Evolutionary conservation across 2,888 invertebrate species (phyloP), one percentile per base, ranked within the genome.

Genomic region (Aromia moschata): DNA sequence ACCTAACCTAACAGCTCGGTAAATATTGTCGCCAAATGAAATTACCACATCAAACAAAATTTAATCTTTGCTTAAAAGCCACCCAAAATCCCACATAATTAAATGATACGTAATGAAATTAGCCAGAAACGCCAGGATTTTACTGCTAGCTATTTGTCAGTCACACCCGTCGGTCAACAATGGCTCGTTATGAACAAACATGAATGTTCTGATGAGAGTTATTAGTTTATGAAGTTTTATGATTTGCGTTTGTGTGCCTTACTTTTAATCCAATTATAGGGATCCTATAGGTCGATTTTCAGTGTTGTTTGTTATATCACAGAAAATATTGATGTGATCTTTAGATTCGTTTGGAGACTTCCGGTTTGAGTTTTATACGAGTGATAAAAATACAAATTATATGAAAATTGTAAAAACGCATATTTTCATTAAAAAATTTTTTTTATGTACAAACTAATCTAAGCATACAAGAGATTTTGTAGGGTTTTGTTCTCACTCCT

Each of bases 101-200:
- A 63, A 66, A 60, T 47, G 65, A 31, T 51, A 57, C 58, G 58
- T 66, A 66, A 66, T 61, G 61, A 62, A 63, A 66, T 66, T 66
- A 66, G 56, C 54, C 56, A 49, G 49, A 31, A 58, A 58, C 49
- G 64, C 56, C 54, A 44, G 56, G 53, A 62, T 53, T 56, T 52
- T 53, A 38, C 51, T 46, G 60, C 41, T 46, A 56, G 51, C 58
- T 70, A 64, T 69, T 70, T 68, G 65, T 62, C 65, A 56, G 64
- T 64, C 70, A 64, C 70, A 64, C 70, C 70, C 70, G 59, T 62
- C 62, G 56, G 64, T 69, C 69, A 69, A 69, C 70, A 68, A 56
- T 67, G 67, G 37, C 20, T 38, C 49, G 49, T 33, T 16, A 14
- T 38, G 38, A 37, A 38, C 16, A 33, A 49, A 47, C 47, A 47